Evolutionary conservation across 2,797 vertebrate genomes (phyloP).

Genomic region (Tragelaphus oryx): DNA sequence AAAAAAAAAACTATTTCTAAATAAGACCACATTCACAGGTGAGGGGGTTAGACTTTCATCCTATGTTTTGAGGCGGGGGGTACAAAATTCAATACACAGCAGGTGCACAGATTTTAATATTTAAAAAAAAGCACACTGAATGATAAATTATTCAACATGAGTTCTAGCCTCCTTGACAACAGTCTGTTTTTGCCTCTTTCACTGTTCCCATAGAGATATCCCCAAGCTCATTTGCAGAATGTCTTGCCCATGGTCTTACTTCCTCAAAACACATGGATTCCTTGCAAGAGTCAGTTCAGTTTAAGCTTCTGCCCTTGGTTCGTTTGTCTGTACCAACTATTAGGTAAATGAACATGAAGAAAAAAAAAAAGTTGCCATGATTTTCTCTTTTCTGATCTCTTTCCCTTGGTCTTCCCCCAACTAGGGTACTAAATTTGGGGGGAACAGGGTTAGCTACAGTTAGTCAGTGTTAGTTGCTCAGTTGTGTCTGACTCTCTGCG

Average conservation of each 20-base stretch:
- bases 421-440: background rate
- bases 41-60: background rate
- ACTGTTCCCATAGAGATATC: background rate
- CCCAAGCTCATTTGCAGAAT: background rate
- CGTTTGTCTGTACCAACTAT: background rate
- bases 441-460: background rate
- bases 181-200: background rate
- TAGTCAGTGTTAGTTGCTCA: background rate
- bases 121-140: background rate
- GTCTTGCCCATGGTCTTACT: background rate
- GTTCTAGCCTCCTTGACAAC: background rate
- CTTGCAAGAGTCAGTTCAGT: background rate
- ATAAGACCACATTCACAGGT: background rate
- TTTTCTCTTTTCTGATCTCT: background rate
- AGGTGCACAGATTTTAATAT: background rate
- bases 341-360: background rate
- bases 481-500: background rate
- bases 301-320: background rate
- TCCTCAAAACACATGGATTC: background rate
- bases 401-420: background rate
- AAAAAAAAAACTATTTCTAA: background rate
- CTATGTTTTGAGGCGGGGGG: background rate
- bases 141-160: conserved; percentile 5
- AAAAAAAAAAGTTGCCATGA: background rate
- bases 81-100: background rate